Evolutionary conservation across 2,113 vertebrate species (phyloP).

Genomic region (Pycnonotus jocosus): DNA sequence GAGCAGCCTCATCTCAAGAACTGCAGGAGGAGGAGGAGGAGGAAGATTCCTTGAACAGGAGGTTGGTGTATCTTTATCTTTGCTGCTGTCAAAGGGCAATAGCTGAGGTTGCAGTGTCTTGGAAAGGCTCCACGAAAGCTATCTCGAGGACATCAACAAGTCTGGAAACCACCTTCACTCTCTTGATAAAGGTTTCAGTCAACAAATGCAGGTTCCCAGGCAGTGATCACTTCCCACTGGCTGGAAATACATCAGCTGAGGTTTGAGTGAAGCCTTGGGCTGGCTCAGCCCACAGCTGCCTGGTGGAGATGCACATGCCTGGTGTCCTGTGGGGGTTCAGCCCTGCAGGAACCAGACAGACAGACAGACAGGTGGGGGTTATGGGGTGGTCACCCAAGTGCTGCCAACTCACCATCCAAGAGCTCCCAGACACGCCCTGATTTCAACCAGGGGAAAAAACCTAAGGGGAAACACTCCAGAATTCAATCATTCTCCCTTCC

Average conservation of each 20-base stretch:
- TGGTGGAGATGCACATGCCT: background rate
- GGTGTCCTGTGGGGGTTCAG: background rate
- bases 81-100: slow-evolving; percentile 54
- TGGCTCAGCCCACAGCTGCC: background rate
- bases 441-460: background rate
- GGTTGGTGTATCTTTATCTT: slow-evolving; percentile 10
- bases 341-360: background rate
- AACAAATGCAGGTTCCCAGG: background rate
- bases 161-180: slow-evolving; percentile 45
- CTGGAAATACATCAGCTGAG: background rate
- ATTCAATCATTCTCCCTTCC: background rate
- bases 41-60: background rate
- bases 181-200: slow-evolving; percentile 37
- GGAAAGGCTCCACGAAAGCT: background rate
- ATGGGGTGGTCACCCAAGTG: background rate
- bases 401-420: background rate
- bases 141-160: background rate
- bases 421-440: background rate
- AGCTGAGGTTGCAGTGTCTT: slow-evolving; percentile 1
- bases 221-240: background rate
- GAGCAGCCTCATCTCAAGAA: background rate
- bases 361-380: background rate
- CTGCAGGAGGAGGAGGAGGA: background rate
- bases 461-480: background rate
- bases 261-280: background rate